Conservation (phyloP, 2,113 vertebrate species). For the Hipposideros armiger region DNA sequence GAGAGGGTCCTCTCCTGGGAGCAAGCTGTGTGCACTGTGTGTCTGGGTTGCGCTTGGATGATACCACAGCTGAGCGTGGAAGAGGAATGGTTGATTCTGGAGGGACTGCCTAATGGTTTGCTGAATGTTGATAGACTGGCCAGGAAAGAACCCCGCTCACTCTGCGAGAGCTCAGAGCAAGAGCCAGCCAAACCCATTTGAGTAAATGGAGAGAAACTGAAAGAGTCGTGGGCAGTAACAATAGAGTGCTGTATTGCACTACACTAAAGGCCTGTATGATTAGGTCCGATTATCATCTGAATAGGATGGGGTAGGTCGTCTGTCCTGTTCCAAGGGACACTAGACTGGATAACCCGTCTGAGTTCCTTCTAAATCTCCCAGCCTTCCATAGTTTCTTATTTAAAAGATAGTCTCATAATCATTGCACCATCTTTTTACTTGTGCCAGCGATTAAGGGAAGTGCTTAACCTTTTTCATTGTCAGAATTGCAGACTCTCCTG, state of each 20-base stretch:
- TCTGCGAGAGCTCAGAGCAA: background rate
- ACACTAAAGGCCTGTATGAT: background rate
- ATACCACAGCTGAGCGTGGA: background rate
- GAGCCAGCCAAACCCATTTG: background rate
- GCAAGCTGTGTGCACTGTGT: background rate
- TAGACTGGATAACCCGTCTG: background rate
- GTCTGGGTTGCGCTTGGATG: background rate
- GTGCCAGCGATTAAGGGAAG: background rate
- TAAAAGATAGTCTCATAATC: constrained; percentile 20
- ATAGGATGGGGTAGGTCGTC: background rate
- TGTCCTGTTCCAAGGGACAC: constrained; percentile 12
- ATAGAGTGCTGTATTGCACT: background rate
- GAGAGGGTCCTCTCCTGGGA: background rate
- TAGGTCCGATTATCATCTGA: background rate
- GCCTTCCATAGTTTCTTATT: background rate
- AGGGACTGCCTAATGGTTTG: background rate
- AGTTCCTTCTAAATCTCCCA: constrained; percentile 24
- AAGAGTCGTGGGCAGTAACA: background rate
- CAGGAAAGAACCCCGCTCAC: background rate
- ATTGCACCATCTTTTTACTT: background rate
- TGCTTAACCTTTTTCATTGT: background rate
- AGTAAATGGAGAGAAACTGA: constrained; percentile 1
- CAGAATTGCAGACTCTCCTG: background rate
- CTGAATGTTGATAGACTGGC: background rate
- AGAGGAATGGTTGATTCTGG: background rate